phyloP scores from a whole-genome alignment of 2,797 vertebrate species.

The Pipistrellus kuhlii region DNA sequence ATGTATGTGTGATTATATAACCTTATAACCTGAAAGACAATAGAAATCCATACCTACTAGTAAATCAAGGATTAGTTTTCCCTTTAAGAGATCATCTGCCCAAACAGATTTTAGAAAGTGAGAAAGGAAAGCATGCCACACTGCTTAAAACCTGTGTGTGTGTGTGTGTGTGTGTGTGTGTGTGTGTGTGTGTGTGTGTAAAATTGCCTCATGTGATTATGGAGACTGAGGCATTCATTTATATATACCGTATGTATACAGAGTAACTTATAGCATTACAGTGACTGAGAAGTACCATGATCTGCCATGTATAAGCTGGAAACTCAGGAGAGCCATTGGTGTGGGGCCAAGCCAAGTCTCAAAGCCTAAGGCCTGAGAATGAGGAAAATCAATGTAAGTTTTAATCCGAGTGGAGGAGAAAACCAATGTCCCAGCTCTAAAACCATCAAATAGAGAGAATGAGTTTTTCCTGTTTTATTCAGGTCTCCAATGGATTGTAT shows the following conservation, averaged over 20 bases:
- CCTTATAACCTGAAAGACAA: not conserved
- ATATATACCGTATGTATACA: too few species aligned
- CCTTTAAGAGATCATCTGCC: not conserved
- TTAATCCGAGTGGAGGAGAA: not conserved
- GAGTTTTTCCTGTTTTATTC: not conserved
- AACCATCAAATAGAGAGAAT: not conserved
- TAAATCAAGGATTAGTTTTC: not conserved
- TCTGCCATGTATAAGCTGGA: not conserved
- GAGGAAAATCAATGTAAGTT: not conserved
- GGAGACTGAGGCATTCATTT: not conserved
- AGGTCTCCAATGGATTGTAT: not conserved
- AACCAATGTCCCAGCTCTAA: not conserved
- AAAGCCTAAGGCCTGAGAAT: not conserved
- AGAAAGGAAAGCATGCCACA: not conserved
- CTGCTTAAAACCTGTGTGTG: not conserved
- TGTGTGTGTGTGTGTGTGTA: not conserved
- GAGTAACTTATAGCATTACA: not conserved
- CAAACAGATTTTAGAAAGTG: not conserved
- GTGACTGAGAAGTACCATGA: not conserved
- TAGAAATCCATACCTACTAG: not conserved
- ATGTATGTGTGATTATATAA: not conserved
- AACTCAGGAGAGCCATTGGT: not conserved
- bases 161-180: too few species aligned
- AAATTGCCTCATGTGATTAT: not conserved
- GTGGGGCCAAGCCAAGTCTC: not conserved